A percentile compares a stretch with the other conserved stretches of the same genome.
phyloP scores from a whole-genome alignment of 2,797 vertebrate genomes.

The Cyprinella venusta region DNA sequence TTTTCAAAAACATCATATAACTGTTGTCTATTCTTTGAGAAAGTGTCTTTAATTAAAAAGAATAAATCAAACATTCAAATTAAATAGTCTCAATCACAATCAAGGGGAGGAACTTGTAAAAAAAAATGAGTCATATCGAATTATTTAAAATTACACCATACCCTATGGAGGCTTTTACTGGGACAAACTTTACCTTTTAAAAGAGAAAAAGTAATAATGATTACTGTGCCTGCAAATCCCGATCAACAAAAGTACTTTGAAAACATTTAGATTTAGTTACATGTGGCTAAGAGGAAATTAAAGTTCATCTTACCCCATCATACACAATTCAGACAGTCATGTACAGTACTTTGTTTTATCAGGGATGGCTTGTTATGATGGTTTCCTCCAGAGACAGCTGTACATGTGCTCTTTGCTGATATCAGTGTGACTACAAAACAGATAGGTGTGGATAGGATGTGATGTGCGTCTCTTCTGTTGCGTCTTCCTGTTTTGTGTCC shows the following conservation, averaged over 20 bases:
- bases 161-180: background rate
- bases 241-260: background rate
- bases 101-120: background rate
- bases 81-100: background rate
- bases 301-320: background rate
- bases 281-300: background rate
- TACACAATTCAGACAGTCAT: background rate
- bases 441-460: conserved; percentile 4
- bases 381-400: background rate
- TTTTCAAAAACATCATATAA: background rate
- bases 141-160: background rate
- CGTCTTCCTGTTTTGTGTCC: conserved; percentile 58
- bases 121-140: background rate
- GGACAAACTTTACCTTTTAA: background rate
- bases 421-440: background rate
- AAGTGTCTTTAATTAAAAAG: background rate
- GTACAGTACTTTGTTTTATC: background rate
- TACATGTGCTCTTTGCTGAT: conserved; percentile 29
- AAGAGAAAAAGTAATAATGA: background rate
- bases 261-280: background rate
- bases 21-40: background rate
- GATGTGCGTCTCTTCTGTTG: background rate
- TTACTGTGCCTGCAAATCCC: background rate
- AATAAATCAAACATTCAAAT: background rate
- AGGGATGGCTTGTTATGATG: conserved; percentile 20